Evolutionary conservation across 2,113 vertebrate genomes (phyloP).

Genomic region (Gracilinanus agilis): DNA sequence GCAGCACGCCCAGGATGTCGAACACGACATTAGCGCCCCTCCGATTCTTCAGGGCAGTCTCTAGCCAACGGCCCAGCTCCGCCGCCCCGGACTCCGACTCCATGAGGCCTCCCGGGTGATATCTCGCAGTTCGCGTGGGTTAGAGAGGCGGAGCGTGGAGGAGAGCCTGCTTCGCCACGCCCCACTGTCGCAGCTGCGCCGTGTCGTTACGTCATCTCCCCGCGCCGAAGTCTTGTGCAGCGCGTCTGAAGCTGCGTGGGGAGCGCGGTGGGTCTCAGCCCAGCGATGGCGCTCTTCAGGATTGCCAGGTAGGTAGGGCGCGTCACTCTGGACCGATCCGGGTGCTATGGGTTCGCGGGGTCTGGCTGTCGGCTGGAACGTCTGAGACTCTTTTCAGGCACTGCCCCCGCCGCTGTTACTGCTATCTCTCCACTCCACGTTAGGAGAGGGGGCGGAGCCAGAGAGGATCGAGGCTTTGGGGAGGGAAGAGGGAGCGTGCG

Average conservation of each 20-base stretch:
- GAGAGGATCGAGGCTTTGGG: not conserved
- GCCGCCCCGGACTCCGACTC: not conserved
- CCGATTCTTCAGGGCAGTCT: constrained; percentile 84
- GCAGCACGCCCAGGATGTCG: constrained; percentile 88
- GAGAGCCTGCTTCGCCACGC: not conserved
- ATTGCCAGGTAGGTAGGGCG: constrained; percentile 53
- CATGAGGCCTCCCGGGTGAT: not conserved
- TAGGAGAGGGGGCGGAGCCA: no score
- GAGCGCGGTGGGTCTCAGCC: rapidly evolving
- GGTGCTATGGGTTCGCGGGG: rapidly evolving
- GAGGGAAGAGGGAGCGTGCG: not conserved
- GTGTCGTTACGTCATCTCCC: constrained; percentile 15
- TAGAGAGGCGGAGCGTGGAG: rapidly evolving
- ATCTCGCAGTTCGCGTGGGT: not conserved
- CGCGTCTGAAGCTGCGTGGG: constrained; percentile 32
- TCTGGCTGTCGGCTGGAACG: not conserved
- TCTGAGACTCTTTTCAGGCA: not conserved
- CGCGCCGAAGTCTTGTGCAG: not conserved
- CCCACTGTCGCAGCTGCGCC: not conserved
- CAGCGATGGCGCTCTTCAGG: constrained; percentile 76
- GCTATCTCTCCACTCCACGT: not conserved
- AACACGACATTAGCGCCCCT: constrained; percentile 91
- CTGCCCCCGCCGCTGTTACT: not conserved
- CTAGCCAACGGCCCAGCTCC: constrained; percentile 69
- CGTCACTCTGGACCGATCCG: not conserved